phyloP scores from a whole-genome alignment of 2,797 vertebrate species.

The Cercopithecus hamlyni region DNA sequence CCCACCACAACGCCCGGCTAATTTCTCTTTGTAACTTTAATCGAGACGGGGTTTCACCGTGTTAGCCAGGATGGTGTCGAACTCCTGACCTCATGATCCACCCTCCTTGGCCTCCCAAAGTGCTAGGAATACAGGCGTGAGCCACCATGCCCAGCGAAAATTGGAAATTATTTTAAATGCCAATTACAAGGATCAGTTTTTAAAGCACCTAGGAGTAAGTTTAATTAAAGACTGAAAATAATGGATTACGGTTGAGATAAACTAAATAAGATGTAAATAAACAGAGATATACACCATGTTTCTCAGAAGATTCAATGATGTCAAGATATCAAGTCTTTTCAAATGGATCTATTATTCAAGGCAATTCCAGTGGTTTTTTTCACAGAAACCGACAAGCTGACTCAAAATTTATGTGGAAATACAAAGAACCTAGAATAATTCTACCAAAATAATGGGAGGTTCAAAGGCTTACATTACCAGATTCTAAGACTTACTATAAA shows the following conservation, averaged over 20 bases:
- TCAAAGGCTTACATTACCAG: background rate
- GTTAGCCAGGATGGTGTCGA: too few species aligned
- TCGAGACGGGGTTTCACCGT: too few species aligned
- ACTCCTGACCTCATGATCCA: too few species aligned
- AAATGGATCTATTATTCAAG: background rate
- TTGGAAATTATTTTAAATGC: background rate
- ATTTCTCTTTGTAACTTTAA: too few species aligned
- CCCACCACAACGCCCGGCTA: too few species aligned
- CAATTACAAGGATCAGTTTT: background rate
- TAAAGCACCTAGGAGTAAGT: background rate
- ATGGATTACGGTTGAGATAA: background rate
- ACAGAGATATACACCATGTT: background rate
- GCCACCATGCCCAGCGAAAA: too few species aligned
- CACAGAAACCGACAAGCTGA: background rate
- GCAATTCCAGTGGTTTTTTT: background rate
- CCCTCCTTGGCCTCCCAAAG: too few species aligned
- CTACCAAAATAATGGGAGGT: background rate
- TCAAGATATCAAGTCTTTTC: background rate
- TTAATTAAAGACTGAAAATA: background rate
- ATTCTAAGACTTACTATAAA: background rate
- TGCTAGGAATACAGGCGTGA: too few species aligned
- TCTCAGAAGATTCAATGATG: background rate
- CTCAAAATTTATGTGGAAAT: background rate
- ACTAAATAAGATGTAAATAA: background rate
- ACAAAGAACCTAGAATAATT: background rate